Percentiles rank a stretch among this genome's conserved stretches.
Evolutionary conservation across 2,113 vertebrate genomes (phyloP).

Genomic region (Seriola quinqueradiata): DNA sequence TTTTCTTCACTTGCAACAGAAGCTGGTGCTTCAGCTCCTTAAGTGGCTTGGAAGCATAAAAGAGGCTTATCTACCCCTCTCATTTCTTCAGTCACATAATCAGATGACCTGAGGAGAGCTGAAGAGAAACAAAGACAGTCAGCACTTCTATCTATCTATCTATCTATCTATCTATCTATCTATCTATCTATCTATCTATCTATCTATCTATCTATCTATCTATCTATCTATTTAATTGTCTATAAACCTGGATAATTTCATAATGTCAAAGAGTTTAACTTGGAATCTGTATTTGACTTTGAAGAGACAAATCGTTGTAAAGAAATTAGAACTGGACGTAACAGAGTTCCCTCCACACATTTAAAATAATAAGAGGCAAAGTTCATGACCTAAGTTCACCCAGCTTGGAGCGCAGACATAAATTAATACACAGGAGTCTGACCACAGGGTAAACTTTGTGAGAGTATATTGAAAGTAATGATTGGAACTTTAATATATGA

Average conservation of each 20-base stretch:
- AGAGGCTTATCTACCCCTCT: slow-evolving; percentile 81
- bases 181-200: slow-evolving; percentile 11
- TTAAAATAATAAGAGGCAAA: slow-evolving; percentile 61
- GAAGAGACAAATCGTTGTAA: background rate
- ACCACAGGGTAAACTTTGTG: slow-evolving; percentile 13
- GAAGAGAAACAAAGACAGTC: slow-evolving; percentile 60
- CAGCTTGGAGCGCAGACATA: slow-evolving; percentile 24
- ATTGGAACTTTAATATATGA: background rate
- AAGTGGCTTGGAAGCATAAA: slow-evolving; percentile 81
- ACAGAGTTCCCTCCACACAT: slow-evolving; percentile 22
- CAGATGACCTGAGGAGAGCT: slow-evolving; percentile 69
- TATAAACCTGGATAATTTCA: background rate
- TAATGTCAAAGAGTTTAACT: background rate
- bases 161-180: slow-evolving; percentile 31
- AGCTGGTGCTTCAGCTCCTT: slow-evolving; percentile 76
- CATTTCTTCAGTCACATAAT: slow-evolving; percentile 75
- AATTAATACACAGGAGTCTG: slow-evolving; percentile 35
- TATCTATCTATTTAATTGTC: background rate
- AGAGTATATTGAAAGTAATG: background rate
- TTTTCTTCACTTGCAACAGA: slow-evolving; percentile 71
- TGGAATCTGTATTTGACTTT: background rate
- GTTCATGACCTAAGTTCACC: slow-evolving; percentile 47
- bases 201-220: slow-evolving; percentile 10
- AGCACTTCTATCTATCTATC: slow-evolving; percentile 40
- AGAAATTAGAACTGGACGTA: background rate